phyloP scores from a whole-genome alignment of 2,113 vertebrate genomes.

The Ophthalmolycus amberensis region DNA sequence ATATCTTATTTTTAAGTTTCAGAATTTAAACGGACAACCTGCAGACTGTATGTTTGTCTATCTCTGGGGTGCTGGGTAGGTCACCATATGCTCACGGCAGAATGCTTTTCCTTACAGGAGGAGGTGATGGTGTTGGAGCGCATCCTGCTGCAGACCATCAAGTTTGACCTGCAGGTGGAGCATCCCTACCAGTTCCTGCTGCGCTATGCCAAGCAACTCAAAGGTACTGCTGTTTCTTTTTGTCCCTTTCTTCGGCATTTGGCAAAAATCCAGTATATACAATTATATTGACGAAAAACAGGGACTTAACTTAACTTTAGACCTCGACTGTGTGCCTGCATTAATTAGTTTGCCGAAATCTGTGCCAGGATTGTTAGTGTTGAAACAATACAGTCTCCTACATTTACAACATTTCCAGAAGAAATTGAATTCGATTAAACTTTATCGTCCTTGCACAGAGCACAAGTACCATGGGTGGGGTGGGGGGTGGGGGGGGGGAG shows the following conservation, averaged over 20 bases:
- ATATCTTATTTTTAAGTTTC: too few relatives aligned
- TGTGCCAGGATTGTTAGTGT: not conserved
- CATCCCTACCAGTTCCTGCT: constrained; percentile 96
- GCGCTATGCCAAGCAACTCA: constrained; percentile 90
- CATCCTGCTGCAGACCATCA: constrained; percentile 96
- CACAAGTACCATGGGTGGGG: too few relatives aligned
- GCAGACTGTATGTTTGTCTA: not conserved
- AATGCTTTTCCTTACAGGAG: constrained; percentile 76
- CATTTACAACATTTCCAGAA: not conserved
- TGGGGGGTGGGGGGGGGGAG: too few relatives aligned
- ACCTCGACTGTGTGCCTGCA: not conserved
- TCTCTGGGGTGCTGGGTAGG: not conserved
- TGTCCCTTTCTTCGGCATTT: constrained; percentile 35
- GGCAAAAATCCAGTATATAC: not conserved
- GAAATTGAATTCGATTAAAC: not conserved
- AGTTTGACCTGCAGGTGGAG: constrained; percentile 97
- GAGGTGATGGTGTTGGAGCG: constrained; percentile 98
- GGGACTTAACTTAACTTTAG: not conserved
- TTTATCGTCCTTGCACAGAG: not conserved
- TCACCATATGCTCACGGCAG: not conserved
- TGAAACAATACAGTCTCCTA: not conserved
- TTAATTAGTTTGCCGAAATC: not conserved
- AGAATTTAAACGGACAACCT: not conserved
- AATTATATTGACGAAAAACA: not conserved
- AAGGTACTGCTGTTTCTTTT: not conserved